Evolutionary conservation across 2,113 vertebrate genomes (phyloP), one percentile per base, ranked within the genome.

Genomic region (Nematolebias whitei): DNA sequence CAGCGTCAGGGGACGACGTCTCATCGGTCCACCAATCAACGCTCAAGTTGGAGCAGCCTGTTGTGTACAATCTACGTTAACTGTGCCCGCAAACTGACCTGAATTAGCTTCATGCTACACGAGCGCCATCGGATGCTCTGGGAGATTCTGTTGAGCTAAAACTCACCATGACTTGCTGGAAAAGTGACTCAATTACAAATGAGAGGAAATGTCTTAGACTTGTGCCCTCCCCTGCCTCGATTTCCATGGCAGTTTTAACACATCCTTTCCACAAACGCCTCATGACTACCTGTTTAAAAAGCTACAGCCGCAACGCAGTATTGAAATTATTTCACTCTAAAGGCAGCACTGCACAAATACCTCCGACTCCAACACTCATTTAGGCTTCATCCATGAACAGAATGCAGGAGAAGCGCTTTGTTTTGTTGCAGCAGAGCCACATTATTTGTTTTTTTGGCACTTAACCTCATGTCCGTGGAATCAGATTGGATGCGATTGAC

Each of bases 241-340:
- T 22, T 74, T 52, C 79, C 70, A 74, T 76, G 74, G 82, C 72
- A 78, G 78, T 75, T 78, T 70, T 80, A 72, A 69, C 84, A 80
- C 63, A 15, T 71, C 63, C 76, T 72, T 87, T 47, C 16, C 18
- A 39, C 67, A 60, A 64, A 67, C 74, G 76, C 78, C 82, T 87
- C 77, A 78, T 78, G 59, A 75, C 84, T 85, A 86, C 80, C 78
- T 88, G 74, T 85, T 82, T 78, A 84, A 82, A 67, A 70, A 57
- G 68, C 82, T 87, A 85, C 82, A 85, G 72, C 86, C 90, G 60
- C 48, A 16, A 71, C 44, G 82, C 91, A 93, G 91, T 92, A 90
- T 93, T 91, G 83, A 84, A 63, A 12, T 76, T 66, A 39, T 87
- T 78, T 75, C 55, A 70, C 60, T 82, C 69, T 32, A 56, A 63